A percentile compares a stretch with the other conserved stretches of the same genome.
Evolutionary conservation across 2,113 vertebrate species (phyloP).

Genomic region (Archocentrus centrarchus): DNA sequence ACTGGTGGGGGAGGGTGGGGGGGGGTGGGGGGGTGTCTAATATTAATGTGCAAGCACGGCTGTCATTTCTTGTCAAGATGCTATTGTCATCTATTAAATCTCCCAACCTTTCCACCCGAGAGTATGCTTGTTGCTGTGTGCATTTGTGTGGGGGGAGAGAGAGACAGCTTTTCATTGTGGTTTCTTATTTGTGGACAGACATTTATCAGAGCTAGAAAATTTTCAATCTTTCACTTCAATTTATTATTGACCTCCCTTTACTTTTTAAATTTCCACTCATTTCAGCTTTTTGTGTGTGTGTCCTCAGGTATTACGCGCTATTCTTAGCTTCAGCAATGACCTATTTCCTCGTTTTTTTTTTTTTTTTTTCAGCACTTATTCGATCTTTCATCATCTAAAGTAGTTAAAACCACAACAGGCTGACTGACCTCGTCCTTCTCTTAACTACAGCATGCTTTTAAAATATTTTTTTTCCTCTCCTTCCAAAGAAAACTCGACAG

Average conservation of each 20-base stretch:
- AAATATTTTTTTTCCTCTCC: not conserved
- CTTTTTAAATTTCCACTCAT: not conserved
- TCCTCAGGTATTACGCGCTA: not conserved
- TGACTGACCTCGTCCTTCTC: not conserved
- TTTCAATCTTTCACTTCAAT: not conserved
- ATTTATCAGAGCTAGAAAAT: not conserved
- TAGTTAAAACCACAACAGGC: conserved; percentile 5
- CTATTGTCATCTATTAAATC: conserved; percentile 32
- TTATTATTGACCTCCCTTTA: not conserved
- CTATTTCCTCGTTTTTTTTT: not conserved
- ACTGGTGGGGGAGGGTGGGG: not conserved
- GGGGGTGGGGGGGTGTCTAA: conserved; percentile 25
- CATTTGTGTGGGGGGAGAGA: rapidly evolving
- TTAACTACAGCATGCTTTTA: not conserved
- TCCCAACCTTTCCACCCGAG: not conserved
- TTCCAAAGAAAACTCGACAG: not conserved
- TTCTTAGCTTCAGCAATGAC: not conserved
- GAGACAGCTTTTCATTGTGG: not conserved
- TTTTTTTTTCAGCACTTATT: conserved; percentile 14
- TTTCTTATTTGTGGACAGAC: not conserved
- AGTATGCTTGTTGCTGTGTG: not conserved
- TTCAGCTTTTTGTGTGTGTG: not conserved
- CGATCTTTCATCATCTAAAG: conserved; percentile 1
- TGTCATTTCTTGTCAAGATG: conserved; percentile 24
- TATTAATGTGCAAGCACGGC: conserved; percentile 15